phyloP scores from a whole-genome alignment of 2,888 invertebrate genomes.

The Xiphydria camelus region DNA sequence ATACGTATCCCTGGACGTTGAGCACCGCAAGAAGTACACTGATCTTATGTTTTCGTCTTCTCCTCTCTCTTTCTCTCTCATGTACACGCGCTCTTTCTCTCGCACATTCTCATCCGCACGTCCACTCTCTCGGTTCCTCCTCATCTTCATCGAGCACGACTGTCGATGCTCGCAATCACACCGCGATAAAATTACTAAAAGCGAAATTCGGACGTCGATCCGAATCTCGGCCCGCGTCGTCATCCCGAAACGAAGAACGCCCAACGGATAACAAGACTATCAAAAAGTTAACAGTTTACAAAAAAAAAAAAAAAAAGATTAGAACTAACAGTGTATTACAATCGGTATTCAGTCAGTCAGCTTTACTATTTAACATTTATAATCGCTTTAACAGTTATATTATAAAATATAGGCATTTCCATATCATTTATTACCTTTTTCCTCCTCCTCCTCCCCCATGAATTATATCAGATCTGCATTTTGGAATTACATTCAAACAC shows the following conservation, averaged over 20 bases:
- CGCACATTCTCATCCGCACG: no score
- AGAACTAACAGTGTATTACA: constrained; percentile 15
- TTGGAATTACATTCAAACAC: constrained; percentile 13
- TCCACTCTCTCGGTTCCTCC: no score
- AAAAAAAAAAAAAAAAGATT: constrained; percentile 7
- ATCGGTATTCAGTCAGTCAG: constrained; percentile 18
- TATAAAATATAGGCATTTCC: constrained; percentile 13
- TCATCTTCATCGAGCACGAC: no score
- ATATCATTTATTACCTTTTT: neutral
- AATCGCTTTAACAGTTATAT: constrained; percentile 15
- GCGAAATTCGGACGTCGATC: no score
- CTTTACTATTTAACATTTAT: constrained; percentile 11
- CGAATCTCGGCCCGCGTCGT: no score
- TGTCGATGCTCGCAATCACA: no score
- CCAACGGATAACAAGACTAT: constrained; percentile 12
- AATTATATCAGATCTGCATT: constrained; percentile 15
- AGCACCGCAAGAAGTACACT: neutral
- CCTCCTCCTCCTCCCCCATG: neutral
- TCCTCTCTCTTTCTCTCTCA: neutral
- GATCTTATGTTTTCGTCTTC: neutral
- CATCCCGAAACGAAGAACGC: neutral
- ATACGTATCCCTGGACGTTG: neutral
- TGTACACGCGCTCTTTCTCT: no score
- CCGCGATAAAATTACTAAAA: no score
- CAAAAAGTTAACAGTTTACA: constrained; percentile 17